Evolutionary conservation across 2,113 vertebrate species (phyloP), one percentile per base, ranked within the genome.

Genomic region (Daubentonia madagascariensis): DNA sequence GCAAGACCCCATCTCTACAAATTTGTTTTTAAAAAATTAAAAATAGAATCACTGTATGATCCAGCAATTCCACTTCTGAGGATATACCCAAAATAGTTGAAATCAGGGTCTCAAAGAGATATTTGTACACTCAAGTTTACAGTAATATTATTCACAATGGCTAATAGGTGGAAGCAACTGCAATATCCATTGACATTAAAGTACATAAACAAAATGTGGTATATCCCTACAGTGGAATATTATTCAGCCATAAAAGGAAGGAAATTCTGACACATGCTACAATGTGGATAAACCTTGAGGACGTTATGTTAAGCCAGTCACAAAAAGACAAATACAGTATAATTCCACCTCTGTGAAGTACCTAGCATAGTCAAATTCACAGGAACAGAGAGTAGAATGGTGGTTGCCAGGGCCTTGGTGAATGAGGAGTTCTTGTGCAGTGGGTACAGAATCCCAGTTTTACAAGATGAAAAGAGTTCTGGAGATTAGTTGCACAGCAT

Each of bases 381-480:
- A 65, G 61, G 45, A 7, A 37, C 22, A 54, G 54, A 32, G 16
- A 22, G 18, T 3, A 25, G 32, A 63, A 17, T 5, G 12, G n/a
- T 25, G 12, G 88, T 4, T 57, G 32, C 13, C 14, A n/a, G 63
- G 20, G 14, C 28, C 16, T 10, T 1, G 6, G 48, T n/a, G 28
- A 3, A 3, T 20, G 35, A 45, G 35, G 40, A 4, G 5, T 6
- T 22, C 0, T 1, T 59, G 20, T n/a, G 14, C 22, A 28, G 43
- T 3, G 80, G 45, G 14, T 30, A 17, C 4, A 17, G 73, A 40
- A 50, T 61, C 35, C 78, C 11, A 45, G 11, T 8, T 65, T 70
- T 35, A 8, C 59, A 63, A 48, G 28, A 52, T 1, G 48, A 20
- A 18, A 22, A 13, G 86, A 79, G 5, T 23, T 78, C 54, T 73